phyloP scores from a whole-genome alignment of 2,888 invertebrate genomes.

The Noctua comes region DNA sequence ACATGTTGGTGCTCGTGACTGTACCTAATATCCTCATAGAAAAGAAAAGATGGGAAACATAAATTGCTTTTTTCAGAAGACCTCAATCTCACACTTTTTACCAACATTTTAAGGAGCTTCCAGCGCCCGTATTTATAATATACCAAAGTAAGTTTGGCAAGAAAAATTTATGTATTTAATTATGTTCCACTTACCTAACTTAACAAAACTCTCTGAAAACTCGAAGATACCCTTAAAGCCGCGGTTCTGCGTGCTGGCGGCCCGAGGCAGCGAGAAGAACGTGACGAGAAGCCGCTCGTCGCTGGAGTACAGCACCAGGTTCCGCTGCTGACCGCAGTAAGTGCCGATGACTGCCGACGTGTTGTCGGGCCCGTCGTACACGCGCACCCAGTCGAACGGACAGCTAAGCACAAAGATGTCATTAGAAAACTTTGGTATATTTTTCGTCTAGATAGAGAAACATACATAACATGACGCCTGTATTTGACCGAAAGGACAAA shows the following conservation, averaged over 20 bases:
- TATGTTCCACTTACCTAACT: constrained; percentile 93
- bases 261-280: constrained; percentile 97
- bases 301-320: constrained; percentile 98
- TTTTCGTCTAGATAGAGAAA: not conserved
- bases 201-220: constrained; percentile 99
- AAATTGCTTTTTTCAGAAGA: not conserved
- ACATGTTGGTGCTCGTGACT: no score
- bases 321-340: constrained; percentile 99
- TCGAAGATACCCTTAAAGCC: constrained; percentile 99
- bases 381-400: constrained; percentile 99
- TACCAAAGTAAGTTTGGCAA: not conserved
- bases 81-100: not conserved
- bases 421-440: not conserved
- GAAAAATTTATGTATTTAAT: not conserved
- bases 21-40: no score
- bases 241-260: constrained; percentile 98
- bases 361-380: constrained; percentile 98
- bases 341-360: constrained; percentile 97
- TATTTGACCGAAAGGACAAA: not conserved
- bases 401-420: constrained; percentile 92
- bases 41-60: not conserved
- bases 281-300: constrained; percentile 97
- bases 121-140: not conserved
- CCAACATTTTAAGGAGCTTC: not conserved
- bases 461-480: not conserved